Percentiles rank a stretch among this genome's conserved stretches.
phyloP scores from a whole-genome alignment of 2,113 vertebrate genomes.

The Gorsachius goisagi region DNA sequence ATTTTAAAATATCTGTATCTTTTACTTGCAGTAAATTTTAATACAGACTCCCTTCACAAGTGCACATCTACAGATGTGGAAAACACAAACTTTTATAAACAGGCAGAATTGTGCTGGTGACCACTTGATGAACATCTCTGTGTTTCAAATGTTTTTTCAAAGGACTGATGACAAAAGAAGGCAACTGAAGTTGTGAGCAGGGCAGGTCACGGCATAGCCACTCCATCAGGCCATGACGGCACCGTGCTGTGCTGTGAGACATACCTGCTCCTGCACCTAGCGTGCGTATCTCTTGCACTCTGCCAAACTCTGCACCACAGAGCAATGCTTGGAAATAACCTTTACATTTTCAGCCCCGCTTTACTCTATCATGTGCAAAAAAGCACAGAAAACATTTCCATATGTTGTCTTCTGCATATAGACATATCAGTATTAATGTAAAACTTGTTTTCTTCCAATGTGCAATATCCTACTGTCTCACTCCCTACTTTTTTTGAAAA shows the following conservation, averaged over 20 bases:
- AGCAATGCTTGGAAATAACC: not conserved
- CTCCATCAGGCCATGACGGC: not conserved
- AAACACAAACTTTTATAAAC: not conserved
- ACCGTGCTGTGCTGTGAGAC: not conserved
- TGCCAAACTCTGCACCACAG: not conserved
- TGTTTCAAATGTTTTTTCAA: not conserved
- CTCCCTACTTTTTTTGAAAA: not conserved
- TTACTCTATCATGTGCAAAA: not conserved
- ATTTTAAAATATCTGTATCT: not conserved
- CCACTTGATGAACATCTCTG: not conserved
- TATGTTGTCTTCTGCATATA: not conserved
- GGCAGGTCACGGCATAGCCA: not conserved
- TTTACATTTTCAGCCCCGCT: not conserved
- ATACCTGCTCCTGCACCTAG: too few species aligned
- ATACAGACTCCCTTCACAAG: not conserved
- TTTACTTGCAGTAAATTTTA: not conserved
- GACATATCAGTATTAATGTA: not conserved
- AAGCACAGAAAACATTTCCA: not conserved
- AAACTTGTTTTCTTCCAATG: not conserved
- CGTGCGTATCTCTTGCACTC: fast-evolving
- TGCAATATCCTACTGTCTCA: not conserved
- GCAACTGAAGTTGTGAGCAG: not conserved
- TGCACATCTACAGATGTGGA: not conserved
- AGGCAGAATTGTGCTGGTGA: not conserved
- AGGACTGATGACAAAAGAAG: not conserved